Conservation (phyloP, 2,888 invertebrate species). For the Labia minor region DNA sequence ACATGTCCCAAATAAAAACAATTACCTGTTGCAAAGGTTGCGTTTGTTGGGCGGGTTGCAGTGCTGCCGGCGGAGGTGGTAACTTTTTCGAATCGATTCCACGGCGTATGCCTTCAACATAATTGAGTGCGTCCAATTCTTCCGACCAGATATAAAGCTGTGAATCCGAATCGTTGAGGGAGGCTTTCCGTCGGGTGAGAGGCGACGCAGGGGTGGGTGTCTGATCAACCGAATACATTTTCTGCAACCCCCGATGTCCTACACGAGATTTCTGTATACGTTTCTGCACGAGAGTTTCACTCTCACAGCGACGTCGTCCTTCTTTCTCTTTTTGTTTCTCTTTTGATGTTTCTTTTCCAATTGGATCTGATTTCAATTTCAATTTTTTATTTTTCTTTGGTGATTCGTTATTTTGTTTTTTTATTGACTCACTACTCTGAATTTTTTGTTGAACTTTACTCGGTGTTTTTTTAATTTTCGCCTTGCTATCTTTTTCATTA, state of each 20-base stretch:
- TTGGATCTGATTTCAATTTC: too few species aligned
- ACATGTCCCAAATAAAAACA: too few species aligned
- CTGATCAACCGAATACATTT: background rate
- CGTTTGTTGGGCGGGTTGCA: background rate
- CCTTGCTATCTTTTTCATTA: too few species aligned
- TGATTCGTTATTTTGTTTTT: too few species aligned
- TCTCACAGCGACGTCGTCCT: background rate
- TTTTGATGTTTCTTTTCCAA: too few species aligned
- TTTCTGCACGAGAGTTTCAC: background rate
- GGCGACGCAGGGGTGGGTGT: background rate
- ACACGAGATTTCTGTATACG: background rate
- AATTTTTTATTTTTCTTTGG: too few species aligned
- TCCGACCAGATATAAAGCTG: background rate
- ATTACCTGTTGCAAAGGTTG: background rate
- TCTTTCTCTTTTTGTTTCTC: background rate
- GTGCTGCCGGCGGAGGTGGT: background rate
- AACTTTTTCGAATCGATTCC: constrained; percentile 8
- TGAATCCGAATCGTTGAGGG: background rate
- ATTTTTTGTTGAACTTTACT: too few species aligned
- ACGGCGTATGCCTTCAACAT: background rate
- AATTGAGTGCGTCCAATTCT: background rate
- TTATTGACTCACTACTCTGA: too few species aligned
- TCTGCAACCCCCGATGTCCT: background rate
- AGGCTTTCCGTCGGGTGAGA: background rate
- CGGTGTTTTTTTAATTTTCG: too few species aligned